Evolutionary conservation across 2,797 vertebrate species (phyloP).

Genomic region (Stomatorhinus walkeri): DNA sequence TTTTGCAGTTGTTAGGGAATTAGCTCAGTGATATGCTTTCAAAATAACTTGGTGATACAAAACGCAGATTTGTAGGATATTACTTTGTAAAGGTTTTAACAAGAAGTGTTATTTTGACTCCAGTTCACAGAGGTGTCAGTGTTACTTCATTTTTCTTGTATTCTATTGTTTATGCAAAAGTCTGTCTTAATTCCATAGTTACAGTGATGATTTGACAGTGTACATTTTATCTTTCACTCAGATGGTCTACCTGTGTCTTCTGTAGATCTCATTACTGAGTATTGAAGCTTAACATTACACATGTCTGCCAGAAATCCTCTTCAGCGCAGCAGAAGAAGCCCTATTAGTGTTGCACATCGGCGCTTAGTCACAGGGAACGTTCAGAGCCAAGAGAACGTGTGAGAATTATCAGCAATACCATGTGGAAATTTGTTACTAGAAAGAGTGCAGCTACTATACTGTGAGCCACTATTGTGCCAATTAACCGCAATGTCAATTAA

Average conservation of each 20-base stretch:
- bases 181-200: not conserved
- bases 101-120: not conserved
- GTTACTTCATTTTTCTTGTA: not conserved
- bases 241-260: not conserved
- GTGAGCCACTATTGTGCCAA: slow-evolving; percentile 2
- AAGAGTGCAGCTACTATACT: not conserved
- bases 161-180: not conserved
- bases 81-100: not conserved
- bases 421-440: slow-evolving; percentile 9
- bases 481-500: slow-evolving; percentile 8
- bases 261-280: not conserved
- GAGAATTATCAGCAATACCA: slow-evolving; percentile 17
- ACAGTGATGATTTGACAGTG: not conserved
- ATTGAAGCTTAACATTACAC: slow-evolving; percentile 1
- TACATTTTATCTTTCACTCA: not conserved
- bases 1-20: not conserved
- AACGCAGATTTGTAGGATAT: not conserved
- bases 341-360: slow-evolving; percentile 11
- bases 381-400: slow-evolving; percentile 32
- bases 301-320: not conserved
- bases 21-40: not conserved
- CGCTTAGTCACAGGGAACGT: not conserved
- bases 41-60: not conserved
- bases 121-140: not conserved
- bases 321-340: not conserved